phyloP scores from a whole-genome alignment of 23 tunicate genomes.

The Botrylloides violaceus region DNA sequence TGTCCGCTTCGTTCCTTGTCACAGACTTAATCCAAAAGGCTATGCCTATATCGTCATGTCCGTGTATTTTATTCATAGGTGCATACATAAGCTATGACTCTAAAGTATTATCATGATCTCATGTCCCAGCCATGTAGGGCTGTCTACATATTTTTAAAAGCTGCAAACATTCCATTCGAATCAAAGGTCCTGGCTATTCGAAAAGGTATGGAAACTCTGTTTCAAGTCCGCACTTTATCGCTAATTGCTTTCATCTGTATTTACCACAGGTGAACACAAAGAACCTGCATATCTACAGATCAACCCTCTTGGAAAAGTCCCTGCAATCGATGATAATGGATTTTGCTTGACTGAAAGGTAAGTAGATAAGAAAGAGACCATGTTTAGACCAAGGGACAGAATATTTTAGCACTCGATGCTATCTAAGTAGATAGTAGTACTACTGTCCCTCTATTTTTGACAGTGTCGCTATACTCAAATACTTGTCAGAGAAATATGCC shows the following conservation, averaged over 20 bases:
- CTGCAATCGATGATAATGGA: conserved; percentile 42
- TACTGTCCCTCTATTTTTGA: no score
- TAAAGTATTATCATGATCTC: conserved; percentile 36
- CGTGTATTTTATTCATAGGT: no score
- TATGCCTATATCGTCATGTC: no score
- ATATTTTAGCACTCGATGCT: no score
- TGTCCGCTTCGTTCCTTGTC: no score
- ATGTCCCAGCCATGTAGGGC: conserved; percentile 87
- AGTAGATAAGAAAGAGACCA: neutral
- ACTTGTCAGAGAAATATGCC: conserved; percentile 31
- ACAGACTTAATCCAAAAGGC: no score
- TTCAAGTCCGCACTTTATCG: neutral
- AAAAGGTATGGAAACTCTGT: conserved; percentile 42
- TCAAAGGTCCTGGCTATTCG: conserved; percentile 42
- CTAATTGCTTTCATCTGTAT: no score
- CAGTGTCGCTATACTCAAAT: conserved; percentile 67
- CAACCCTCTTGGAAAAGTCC: conserved; percentile 66
- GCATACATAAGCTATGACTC: neutral
- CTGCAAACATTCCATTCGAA: conserved; percentile 29
- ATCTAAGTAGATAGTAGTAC: no score
- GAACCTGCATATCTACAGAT: conserved; percentile 34
- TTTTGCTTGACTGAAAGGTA: conserved; percentile 65
- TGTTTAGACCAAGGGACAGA: no score
- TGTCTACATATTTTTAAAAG: conserved; percentile 36
- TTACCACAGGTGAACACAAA: conserved; percentile 54